Evolutionary conservation across 2,797 vertebrate species (phyloP).

Genomic region (Channallabes apus): DNA sequence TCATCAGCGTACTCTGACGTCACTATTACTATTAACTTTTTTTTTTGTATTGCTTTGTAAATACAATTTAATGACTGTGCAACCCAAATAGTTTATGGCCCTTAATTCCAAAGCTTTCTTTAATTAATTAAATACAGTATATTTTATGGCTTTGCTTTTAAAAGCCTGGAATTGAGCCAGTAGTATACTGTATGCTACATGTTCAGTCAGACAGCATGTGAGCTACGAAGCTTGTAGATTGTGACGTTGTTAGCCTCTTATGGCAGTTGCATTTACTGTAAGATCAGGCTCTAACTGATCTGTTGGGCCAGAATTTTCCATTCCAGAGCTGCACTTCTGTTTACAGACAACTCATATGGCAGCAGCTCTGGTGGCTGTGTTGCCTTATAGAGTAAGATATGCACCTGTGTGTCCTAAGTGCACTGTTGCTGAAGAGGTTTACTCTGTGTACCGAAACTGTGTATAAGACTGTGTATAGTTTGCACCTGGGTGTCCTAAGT

Average conservation of each 20-base stretch:
- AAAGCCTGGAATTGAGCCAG: not conserved
- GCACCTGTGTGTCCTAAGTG: constrained; percentile 36
- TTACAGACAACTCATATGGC: constrained; percentile 49
- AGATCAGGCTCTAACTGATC: constrained; percentile 51
- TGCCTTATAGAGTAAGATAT: constrained; percentile 59
- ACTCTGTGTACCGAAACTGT: constrained; percentile 12
- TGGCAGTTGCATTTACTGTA: constrained; percentile 42
- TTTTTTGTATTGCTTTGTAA: not conserved
- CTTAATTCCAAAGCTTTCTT: not conserved
- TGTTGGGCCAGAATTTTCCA: constrained; percentile 54
- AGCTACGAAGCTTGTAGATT: constrained; percentile 30
- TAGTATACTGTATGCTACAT: not conserved
- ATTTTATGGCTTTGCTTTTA: not conserved
- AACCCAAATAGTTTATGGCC: not conserved
- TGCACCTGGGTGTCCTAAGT: constrained; percentile 47
- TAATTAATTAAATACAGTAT: not conserved
- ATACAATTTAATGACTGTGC: not conserved
- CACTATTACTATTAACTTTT: not conserved
- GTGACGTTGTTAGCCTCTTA: constrained; percentile 43
- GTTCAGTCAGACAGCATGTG: not conserved
- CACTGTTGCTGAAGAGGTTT: constrained; percentile 42
- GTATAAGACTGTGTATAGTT: constrained; percentile 22
- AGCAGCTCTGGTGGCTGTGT: constrained; percentile 45
- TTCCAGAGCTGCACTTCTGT: constrained; percentile 53
- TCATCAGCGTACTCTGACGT: not conserved